Conservation (phyloP, 1,140 invertebrate species). For the Drosophila pruinosa region DNA sequence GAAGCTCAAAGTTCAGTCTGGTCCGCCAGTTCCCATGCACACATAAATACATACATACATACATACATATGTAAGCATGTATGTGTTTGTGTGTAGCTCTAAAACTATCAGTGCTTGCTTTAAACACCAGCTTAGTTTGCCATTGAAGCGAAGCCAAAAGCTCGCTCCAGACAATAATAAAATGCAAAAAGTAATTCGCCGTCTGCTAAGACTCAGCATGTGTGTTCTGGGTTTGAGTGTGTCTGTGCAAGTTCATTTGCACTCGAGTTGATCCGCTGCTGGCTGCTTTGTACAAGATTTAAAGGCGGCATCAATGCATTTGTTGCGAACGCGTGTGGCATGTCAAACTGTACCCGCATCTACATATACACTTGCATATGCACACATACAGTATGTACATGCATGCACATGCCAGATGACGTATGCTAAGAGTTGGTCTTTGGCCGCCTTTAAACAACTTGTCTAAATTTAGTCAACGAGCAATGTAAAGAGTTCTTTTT, state of each 20-base stretch:
- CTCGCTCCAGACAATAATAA: constrained; percentile 22
- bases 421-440: constrained; percentile 52
- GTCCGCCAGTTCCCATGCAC: constrained; percentile 22
- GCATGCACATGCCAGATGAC: constrained; percentile 33
- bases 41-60: not conserved
- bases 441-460: constrained; percentile 22
- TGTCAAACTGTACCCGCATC: constrained; percentile 36
- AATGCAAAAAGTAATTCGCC: constrained; percentile 24
- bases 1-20: constrained; percentile 30
- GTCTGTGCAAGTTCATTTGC: constrained; percentile 16
- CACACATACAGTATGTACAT: not conserved
- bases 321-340: constrained; percentile 23
- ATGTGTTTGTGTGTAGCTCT: not conserved
- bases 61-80: not conserved
- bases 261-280: constrained; percentile 15
- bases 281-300: not conserved
- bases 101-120: constrained; percentile 8
- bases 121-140: constrained; percentile 13
- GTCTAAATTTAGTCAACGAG: constrained; percentile 59
- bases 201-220: not conserved
- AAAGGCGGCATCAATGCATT: not conserved
- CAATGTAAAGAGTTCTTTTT: constrained; percentile 1
- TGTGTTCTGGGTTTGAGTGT: not conserved
- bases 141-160: constrained; percentile 21
- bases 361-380: not conserved